Percentiles rank a stretch among this genome's conserved stretches.
Evolutionary conservation across 2,797 vertebrate species (phyloP).

Genomic region (Discoglossus pictus): DNA sequence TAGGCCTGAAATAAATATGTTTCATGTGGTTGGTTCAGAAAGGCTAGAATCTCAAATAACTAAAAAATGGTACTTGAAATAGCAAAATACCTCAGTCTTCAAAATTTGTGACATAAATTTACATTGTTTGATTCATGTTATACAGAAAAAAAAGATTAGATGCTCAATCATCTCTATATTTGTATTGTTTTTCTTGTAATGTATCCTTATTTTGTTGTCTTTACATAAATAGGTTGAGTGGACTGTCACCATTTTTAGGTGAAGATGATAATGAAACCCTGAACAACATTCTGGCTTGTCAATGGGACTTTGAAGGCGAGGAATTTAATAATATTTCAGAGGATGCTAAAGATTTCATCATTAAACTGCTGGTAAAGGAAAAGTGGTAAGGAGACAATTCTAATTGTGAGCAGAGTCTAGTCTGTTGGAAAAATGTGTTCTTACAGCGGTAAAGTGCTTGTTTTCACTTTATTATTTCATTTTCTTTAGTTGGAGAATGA

Average conservation of each 20-base stretch:
- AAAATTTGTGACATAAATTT: too few relatives aligned
- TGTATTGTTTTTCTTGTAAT: too few relatives aligned
- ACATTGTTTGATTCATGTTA: too few relatives aligned
- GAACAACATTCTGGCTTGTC: constrained; percentile 92
- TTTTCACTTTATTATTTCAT: constrained; percentile 35
- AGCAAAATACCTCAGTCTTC: too few relatives aligned
- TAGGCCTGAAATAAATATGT: too few relatives aligned
- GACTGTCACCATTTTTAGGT: constrained; percentile 93
- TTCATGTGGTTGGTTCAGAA: too few relatives aligned
- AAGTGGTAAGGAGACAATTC: constrained; percentile 77
- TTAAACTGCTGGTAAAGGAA: constrained; percentile 91
- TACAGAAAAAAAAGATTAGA: too few relatives aligned
- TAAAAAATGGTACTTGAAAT: too few relatives aligned
- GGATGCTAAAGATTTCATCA: constrained; percentile 92
- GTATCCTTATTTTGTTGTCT: too few relatives aligned
- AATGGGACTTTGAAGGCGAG: constrained; percentile 91
- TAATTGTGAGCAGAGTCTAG: too few relatives aligned
- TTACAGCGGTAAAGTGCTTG: not conserved
- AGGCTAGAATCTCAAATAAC: too few relatives aligned
- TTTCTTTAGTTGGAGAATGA: constrained; percentile 90
- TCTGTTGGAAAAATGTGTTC: not conserved
- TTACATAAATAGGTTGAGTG: constrained; percentile 78
- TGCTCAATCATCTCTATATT: too few relatives aligned
- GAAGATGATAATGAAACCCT: constrained; percentile 93
- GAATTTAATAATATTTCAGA: constrained; percentile 88